Base-by-base conservation (phyloP, 2,888 invertebrate genomes). In the Anorthoa munda region DNA sequence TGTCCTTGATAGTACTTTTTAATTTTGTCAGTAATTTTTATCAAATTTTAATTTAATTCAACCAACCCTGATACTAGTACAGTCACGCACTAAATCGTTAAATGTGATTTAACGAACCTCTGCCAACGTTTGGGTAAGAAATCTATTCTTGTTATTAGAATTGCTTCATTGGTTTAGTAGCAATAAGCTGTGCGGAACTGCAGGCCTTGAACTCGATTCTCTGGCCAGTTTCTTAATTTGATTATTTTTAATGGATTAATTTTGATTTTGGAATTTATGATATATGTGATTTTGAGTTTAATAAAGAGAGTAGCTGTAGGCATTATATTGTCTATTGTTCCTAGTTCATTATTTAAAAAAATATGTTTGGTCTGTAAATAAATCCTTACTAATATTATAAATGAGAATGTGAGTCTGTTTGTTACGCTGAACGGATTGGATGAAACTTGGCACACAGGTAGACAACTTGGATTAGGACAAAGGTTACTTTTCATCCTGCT, bases 41-140 rank as follows among this genome's bases (percentile, higher is more conserved):
- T 26, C 13, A 50, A 17, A 46, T 31, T 55, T 11, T 5, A 53
- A 56, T 75, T 64, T 7, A 39, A 26, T 15, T 39, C 1, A 9
- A 9, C 0, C 77, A 77, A 15, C 76, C 76, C 77, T 73, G 45
- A 2, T 9, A 51, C 21, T 18, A 23, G 75, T 72, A 77, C 75
- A 77, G 67, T 75, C 72, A 65, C 58, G 75, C 48, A 85, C 73
- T 55, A 71, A 84, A 84, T 77, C 78, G 79, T 83, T 83, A 79
- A 79, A 77, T 81, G 72, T 76, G 74, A 81, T 78, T 72, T 84
- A 84, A 79, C 68, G 69, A 72, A 69, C 59, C 77, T 39, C 82
- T 83, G 83, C 82, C 70, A 81, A 83, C 81, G 68, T 81, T 82
- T 81, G 78, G 81, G 74, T 78, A 78, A 81, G 81, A 81, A 78